Percentiles rank a stretch among this genome's conserved stretches.
These are phyloP conservation scores for Drosophila prolongata DNA, from an alignment of 2,888 invertebrate species.

Conservation along the genomic window DNA sequence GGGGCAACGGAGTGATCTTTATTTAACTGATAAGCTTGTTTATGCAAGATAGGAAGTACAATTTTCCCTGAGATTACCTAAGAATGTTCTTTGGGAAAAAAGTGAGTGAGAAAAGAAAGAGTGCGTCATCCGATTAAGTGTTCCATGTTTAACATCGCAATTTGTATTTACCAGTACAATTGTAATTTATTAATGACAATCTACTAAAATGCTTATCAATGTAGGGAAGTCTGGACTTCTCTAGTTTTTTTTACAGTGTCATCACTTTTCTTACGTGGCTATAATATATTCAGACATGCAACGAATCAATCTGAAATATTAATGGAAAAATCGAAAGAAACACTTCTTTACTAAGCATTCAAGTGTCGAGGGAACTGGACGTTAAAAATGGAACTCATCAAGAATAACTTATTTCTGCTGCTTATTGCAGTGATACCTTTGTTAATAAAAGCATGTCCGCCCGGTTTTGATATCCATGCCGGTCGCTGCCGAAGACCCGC, in stretches of 20 bases:
- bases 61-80: neutral
- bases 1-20: neutral
- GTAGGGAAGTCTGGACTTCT: neutral
- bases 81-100: neutral
- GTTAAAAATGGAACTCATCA: no score
- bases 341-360: no score
- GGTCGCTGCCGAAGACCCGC: no score
- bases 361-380: no score
- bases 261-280: neutral
- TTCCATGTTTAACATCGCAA: neutral
- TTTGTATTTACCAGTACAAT: neutral
- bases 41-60: constrained; percentile 8
- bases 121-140: neutral
- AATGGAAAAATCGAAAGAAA: no score
- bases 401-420: no score
- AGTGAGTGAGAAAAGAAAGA: neutral
- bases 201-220: neutral
- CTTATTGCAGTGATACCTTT: no score
- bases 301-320: no score
- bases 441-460: no score
- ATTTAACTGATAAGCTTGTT: constrained; percentile 5
- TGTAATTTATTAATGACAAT: neutral
- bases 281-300: no score
- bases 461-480: no score
- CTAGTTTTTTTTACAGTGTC: neutral